Evolutionary conservation across 2,797 vertebrate genomes (phyloP).

Genomic region (Podargus strigoides): DNA sequence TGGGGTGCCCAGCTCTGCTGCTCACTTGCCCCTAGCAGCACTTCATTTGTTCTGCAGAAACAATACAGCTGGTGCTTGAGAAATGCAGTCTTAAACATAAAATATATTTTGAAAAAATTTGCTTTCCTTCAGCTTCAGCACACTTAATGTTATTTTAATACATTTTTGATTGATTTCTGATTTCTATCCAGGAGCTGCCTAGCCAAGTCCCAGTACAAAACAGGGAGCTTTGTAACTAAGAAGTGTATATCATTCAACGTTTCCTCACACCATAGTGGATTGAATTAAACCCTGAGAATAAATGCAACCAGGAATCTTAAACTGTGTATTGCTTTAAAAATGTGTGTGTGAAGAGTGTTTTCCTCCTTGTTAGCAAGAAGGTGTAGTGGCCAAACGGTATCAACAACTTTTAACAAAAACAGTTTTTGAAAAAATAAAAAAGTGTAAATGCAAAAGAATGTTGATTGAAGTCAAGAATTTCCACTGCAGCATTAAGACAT

Average conservation of each 20-base stretch:
- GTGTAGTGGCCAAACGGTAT: neutral
- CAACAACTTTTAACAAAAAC: neutral
- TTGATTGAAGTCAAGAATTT: neutral
- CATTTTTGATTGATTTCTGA: neutral
- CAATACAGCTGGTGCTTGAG: neutral
- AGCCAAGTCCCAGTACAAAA: neutral
- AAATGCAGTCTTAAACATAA: neutral
- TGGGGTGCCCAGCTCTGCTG: neutral
- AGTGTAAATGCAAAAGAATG: neutral
- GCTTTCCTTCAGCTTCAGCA: neutral
- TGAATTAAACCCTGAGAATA: neutral
- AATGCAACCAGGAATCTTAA: neutral
- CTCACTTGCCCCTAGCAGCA: neutral
- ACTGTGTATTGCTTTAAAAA: neutral
- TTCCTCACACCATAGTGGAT: neutral
- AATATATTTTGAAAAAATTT: neutral
- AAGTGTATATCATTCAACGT: neutral
- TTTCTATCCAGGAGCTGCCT: neutral
- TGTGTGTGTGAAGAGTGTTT: neutral
- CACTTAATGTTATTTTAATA: neutral
- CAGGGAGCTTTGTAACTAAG: neutral
- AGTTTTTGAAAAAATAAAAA: neutral
- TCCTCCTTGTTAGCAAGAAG: neutral
- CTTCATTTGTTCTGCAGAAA: neutral
- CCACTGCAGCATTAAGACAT: neutral